phyloP scores from a whole-genome alignment of 2,113 vertebrate species.

The Empidonax alnorum region DNA sequence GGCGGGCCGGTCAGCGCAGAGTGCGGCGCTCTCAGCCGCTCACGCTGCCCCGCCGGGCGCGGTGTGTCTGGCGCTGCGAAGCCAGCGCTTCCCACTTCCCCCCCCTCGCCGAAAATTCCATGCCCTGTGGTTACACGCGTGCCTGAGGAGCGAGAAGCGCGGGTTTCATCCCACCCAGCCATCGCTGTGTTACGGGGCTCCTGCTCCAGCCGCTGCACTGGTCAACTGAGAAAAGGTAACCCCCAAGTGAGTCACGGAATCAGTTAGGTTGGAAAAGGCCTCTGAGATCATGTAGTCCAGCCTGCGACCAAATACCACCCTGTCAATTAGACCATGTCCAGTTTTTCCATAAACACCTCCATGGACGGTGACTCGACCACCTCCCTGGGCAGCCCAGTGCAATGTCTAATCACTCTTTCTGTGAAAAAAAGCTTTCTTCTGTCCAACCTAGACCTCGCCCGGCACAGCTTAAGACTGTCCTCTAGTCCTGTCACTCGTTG shows the following conservation, averaged over 20 bases:
- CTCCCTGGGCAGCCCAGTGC: background rate
- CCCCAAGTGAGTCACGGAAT: background rate
- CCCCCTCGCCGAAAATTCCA: fast-evolving
- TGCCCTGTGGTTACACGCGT: too few relatives aligned
- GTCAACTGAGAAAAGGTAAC: background rate
- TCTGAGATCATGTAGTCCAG: background rate
- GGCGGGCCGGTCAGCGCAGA: background rate
- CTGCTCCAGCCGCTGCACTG: background rate
- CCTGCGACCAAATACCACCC: background rate
- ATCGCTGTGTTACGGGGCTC: fast-evolving
- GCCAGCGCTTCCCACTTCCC: background rate
- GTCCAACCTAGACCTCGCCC: background rate
- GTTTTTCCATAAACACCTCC: too few relatives aligned
- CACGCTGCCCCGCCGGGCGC: fast-evolving
- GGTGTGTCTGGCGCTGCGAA: too few relatives aligned
- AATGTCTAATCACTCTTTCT: background rate
- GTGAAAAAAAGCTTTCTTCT: background rate
- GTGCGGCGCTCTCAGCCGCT: background rate
- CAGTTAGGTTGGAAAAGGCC: background rate
- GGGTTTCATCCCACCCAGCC: too few relatives aligned
- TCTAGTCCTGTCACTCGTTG: background rate
- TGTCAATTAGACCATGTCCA: background rate
- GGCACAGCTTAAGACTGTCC: background rate
- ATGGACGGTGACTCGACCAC: background rate
- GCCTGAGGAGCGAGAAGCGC: background rate